Evolutionary conservation across 2,113 vertebrate species (phyloP), one percentile per base, ranked within the genome.

Genomic region (Neodon shergylaensis): DNA sequence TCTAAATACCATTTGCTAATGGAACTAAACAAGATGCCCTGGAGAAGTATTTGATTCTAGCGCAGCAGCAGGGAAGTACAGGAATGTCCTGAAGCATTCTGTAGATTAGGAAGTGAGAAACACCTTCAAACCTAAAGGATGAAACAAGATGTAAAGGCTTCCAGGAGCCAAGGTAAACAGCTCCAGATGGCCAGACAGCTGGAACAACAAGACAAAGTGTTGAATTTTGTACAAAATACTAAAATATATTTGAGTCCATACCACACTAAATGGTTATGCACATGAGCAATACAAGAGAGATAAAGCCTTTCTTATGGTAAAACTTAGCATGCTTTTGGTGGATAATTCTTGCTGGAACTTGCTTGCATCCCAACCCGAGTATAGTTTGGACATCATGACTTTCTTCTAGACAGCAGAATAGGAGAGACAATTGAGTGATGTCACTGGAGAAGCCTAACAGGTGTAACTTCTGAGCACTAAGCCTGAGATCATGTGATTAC

Each of bases 101-200:
- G 0, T 78, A 39, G 12, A 33, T 13, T 24, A 58, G 44, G 28
- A 63, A 21, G 24, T 49, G 11, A 91, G 13, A 79, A 70, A 13
- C 6, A 54, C 19, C 26, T 72, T 19, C 36, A 22, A 31, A 28
- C 39, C 7, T 47, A 22, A 70, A 44, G 13, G 3, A 14, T 19
- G 5, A 21, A 33, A 3, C 3, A 19, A 5, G 54, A 31, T 5
- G 0, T 24, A 7, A 28, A 66, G 28, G 39, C 24, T 26, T 17
- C 44, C 3, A 22, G n/a, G 36, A 93, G 61, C n/a, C 1, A 42
- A 2, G 47, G 26, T 4, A 17, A 66, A 36, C 61, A 66, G 5
- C 28, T 66, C 28, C 21, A 63, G 22, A 47, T 85, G 8, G 1
- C 39, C 10, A 47, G 21, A 44, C 28, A 66, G 4, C 47, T 65